These are phyloP conservation scores for Mesochorus sp. DNA, from an alignment of 2,888 invertebrate genomes.

Conservation along the genomic window DNA sequence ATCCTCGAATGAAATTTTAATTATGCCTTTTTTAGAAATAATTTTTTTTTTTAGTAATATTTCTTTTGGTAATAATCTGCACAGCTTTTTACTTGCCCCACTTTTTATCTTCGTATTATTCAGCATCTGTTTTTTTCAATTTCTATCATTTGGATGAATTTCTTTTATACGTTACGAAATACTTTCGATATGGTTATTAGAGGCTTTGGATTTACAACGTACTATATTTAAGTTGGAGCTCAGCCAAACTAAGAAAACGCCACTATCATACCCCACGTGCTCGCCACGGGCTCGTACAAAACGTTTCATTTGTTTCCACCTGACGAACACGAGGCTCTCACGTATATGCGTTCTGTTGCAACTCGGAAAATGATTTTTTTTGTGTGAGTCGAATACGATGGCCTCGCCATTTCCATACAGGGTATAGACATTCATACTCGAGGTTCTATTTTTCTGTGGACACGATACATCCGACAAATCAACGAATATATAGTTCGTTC, in stretches of 20 bases:
- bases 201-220: constrained; percentile 10
- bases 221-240: constrained; percentile 65
- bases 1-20: no score
- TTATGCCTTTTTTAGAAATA: no score
- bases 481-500: neutral
- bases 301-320: constrained; percentile 36
- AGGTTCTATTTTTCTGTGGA: neutral
- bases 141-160: constrained; percentile 45
- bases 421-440: neutral
- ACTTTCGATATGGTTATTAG: constrained; percentile 60
- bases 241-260: constrained; percentile 66
- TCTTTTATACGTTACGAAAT: constrained; percentile 26
- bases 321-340: constrained; percentile 29
- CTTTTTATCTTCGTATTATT: neutral
- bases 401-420: constrained; percentile 22
- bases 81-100: neutral
- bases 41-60: no score
- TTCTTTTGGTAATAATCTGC: neutral
- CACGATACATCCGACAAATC: neutral
- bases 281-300: constrained; percentile 62
- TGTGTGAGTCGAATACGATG: constrained; percentile 22
- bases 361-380: constrained; percentile 18
- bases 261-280: constrained; percentile 53
- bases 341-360: constrained; percentile 37
- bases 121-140: neutral